Evolutionary conservation across 2,888 invertebrate species (phyloP).

Genomic region (Autographa gamma): DNA sequence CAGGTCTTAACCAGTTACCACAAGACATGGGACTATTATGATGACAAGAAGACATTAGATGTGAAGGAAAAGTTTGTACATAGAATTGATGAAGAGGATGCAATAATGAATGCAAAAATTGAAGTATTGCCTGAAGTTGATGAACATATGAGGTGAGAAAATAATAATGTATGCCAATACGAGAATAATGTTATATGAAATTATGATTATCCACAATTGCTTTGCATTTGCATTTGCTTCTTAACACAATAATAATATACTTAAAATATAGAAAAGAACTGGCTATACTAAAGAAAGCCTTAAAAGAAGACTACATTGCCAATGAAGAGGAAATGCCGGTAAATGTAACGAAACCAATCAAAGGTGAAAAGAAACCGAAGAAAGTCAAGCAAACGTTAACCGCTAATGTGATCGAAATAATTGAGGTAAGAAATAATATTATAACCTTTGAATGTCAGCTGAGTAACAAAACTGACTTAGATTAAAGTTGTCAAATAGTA

Average conservation of each 20-base stretch:
- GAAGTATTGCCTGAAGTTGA: slow-evolving; percentile 67
- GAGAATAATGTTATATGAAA: too few species aligned
- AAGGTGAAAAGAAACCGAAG: slow-evolving; percentile 57
- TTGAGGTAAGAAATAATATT: slow-evolving; percentile 63
- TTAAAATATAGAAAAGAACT: slow-evolving; percentile 66
- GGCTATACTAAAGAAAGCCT: slow-evolving; percentile 67
- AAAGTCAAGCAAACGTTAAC: slow-evolving; percentile 52
- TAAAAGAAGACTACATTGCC: slow-evolving; percentile 72
- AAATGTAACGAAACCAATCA: slow-evolving; percentile 60
- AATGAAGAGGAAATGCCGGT: slow-evolving; percentile 73
- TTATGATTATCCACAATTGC: too few species aligned
- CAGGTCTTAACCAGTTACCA: slow-evolving; percentile 70
- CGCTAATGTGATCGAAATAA: slow-evolving; percentile 62
- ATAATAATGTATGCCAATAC: too few species aligned
- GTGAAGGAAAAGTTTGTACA: slow-evolving; percentile 70
- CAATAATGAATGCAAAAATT: slow-evolving; percentile 66
- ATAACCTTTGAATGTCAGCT: neutral
- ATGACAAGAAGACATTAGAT: slow-evolving; percentile 60
- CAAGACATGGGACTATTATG: slow-evolving; percentile 70
- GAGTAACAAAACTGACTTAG: too few species aligned
- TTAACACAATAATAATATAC: too few species aligned
- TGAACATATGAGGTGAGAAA: slow-evolving; percentile 70
- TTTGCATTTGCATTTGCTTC: too few species aligned
- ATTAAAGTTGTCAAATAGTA: too few species aligned
- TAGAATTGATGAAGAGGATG: slow-evolving; percentile 62